phyloP scores from a whole-genome alignment of 1,140 invertebrate species.

The Anthonomus grandis region DNA sequence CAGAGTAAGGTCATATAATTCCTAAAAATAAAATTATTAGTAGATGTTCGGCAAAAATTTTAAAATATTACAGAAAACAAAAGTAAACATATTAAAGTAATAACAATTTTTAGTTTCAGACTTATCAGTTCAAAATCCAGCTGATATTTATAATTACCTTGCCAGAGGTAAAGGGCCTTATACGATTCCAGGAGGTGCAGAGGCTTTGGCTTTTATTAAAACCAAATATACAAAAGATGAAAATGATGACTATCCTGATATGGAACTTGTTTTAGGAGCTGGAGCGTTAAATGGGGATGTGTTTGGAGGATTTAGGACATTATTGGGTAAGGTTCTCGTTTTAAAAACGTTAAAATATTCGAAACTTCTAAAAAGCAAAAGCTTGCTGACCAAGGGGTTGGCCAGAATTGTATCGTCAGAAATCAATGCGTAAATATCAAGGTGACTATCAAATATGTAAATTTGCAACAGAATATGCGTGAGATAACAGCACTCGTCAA shows the following conservation, averaged over 20 bases:
- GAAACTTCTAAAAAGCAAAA: too few relatives aligned
- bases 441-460: too few relatives aligned
- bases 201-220: constrained; percentile 66
- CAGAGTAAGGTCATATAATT: too few relatives aligned
- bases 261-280: constrained; percentile 73
- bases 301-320: constrained; percentile 61
- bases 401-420: too few relatives aligned
- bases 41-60: too few relatives aligned
- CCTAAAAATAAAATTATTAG: too few relatives aligned
- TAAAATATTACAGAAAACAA: neutral
- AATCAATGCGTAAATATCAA: too few relatives aligned
- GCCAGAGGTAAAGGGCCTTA: constrained; percentile 75
- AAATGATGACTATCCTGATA: constrained; percentile 61
- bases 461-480: too few relatives aligned
- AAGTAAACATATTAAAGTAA: neutral
- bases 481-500: too few relatives aligned
- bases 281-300: constrained; percentile 69
- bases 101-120: constrained; percentile 61
- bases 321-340: constrained; percentile 60
- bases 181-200: constrained; percentile 80
- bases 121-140: constrained; percentile 70
- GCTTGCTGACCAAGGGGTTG: too few relatives aligned
- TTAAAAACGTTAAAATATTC: constrained; percentile 63
- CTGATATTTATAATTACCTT: constrained; percentile 68
- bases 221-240: constrained; percentile 49